Evolutionary conservation across 2,113 vertebrate species (phyloP), one percentile per base, ranked within the genome.

Genomic region (Mohoua ochrocephala): DNA sequence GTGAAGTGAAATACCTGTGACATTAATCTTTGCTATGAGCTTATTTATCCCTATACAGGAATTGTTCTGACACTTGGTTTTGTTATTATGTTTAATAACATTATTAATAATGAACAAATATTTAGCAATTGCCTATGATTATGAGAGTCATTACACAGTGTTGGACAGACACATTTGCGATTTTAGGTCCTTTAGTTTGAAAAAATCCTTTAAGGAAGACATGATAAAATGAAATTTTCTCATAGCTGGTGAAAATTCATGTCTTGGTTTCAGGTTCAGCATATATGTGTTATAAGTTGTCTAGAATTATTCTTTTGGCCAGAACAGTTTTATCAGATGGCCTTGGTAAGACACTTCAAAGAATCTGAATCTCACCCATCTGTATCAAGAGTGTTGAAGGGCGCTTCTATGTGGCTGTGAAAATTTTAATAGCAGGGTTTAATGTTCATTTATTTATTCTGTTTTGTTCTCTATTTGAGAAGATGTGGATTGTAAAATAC

Each of bases 31-130:
- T 79, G 45, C 21, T 81, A 18, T 59, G 44, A 80, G 21, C 17
- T 94, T 94, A 53, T 89, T 77, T 86, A 64, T 44, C 13, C 15
- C 6, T 52, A 6, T 53, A 35, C 70, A 53, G 67, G 27, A 95
- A 85, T 86, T 93, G 10, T 70, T 52, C 23, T 85, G 41, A 84
- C 7, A 44, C 41, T 61, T 83, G 26, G 26, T 0, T 28, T 83
- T 91, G 85, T 84, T 24, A 60, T 87, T 84, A 53, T 5, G 16
- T 63, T 89, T 91, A 71, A 20, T 70, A 81, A 60, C n/a, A 26
- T 76, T 56, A 64, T 61, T 95, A 64, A 85, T 79, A 89, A 95
- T 91, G 52, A 79, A 89, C 74, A 92, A 91, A 49, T 45, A 67
- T 28, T 86, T 26, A 81, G 53, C 92, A 91, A 91, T 80, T 81